These are phyloP conservation scores for Apis dorsata DNA, from an alignment of 1,140 invertebrate species.

Conservation along the genomic window DNA sequence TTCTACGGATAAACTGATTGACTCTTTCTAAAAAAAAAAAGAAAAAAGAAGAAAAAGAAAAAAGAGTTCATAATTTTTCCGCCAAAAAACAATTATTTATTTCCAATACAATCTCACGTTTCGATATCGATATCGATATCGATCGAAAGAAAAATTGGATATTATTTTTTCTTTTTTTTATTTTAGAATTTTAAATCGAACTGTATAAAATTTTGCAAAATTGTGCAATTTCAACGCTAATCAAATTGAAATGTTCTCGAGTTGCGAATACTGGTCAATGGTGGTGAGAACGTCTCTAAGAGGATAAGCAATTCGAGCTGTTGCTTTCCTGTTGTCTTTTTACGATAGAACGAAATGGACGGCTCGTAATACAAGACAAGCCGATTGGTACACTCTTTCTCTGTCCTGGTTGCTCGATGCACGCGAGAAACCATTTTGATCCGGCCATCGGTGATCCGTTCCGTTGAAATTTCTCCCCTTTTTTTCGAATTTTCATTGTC, in stretches of 20 bases:
- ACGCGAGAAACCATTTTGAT: constrained; percentile 27
- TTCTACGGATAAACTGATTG: not conserved
- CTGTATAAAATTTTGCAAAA: too few species aligned
- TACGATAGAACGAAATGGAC: constrained; percentile 31
- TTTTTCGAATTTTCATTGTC: not conserved
- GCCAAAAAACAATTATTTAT: too few species aligned
- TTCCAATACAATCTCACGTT: too few species aligned
- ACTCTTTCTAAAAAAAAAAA: not conserved
- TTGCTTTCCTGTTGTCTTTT: constrained; percentile 42
- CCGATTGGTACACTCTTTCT: constrained; percentile 26
- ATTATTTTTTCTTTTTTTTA: too few species aligned
- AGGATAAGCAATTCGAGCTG: constrained; percentile 63
- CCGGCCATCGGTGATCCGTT: not conserved
- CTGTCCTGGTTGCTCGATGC: not conserved
- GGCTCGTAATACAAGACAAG: constrained; percentile 38
- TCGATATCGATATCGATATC: too few species aligned
- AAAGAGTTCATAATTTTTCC: too few species aligned
- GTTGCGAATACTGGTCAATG: not conserved
- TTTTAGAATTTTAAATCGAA: too few species aligned
- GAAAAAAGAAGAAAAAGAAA: too few species aligned
- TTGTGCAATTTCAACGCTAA: not conserved
- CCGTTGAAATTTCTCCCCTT: not conserved
- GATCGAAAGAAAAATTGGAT: too few species aligned
- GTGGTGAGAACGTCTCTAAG: constrained; percentile 39
- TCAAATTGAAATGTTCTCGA: constrained; percentile 24